Evolutionary conservation across 2,888 invertebrate genomes (phyloP), one percentile per base, ranked within the genome.

Genomic region (Cataglyphis cursor): DNA sequence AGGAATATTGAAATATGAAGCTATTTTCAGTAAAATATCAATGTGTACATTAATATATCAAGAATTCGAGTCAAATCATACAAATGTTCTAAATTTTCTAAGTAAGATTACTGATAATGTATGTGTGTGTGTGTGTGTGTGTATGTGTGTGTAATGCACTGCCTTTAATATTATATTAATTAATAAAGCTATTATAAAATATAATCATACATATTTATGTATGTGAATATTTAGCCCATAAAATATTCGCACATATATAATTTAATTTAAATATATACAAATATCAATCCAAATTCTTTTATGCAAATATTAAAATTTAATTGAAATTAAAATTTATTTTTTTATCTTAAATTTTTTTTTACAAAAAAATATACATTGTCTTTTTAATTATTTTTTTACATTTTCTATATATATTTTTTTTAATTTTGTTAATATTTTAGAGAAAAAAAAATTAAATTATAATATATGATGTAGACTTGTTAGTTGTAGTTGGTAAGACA

Each of bases 21-120:
- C 8, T 74, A 31, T 44, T 74, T 74, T 74, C 9, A 74, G 2
- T 31, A 12, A 74, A 61, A 41, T 44, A 21, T 44, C 44, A 44
- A 73, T 73, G 35, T 62, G 1, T 21, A 15, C 1, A 38, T 21
- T 51, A 9, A 38, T 54, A 35, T 21, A 54, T 9, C 8, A 35
- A 35, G 0, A 24, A 54, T 24, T 15, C 9, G 9, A 54, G 1
- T 70, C 35, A 21, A 24, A 72, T 72, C 15, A 21, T 24, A 21
- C 15, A 35, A 61, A 3, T 44, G n/a, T 15, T 1, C 3, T 41
- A 41, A 61, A 61, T 73, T 73, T 73, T 28, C 41, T 24, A 59
- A 73, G 3, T 6, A 59, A 41, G 41, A 41, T 4, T 18, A 2
- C n/a, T 73, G 57, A 28, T 28, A 12, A 73, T 28, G 28, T 41